These are phyloP conservation scores for Rotaria sp. DNA, from an alignment of 2,888 invertebrate species.

Conservation along the genomic window DNA sequence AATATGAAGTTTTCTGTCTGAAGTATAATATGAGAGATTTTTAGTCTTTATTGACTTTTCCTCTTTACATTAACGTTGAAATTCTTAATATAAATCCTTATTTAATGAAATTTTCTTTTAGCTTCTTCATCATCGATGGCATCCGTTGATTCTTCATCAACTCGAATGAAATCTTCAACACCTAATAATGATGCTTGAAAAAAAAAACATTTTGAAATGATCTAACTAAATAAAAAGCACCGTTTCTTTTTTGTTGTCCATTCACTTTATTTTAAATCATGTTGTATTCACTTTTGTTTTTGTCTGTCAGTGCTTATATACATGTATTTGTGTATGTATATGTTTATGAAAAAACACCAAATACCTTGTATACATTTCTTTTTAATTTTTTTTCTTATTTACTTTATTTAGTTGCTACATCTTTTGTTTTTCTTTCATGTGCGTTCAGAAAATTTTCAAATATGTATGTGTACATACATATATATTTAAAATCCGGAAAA, in stretches of 20 bases:
- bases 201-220: not conserved
- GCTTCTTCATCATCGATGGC: not conserved
- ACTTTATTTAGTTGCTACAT: not conserved
- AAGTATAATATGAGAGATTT: not conserved
- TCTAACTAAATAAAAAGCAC: not conserved
- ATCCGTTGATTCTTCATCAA: not conserved
- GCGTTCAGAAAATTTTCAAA: not conserved
- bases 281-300: not conserved
- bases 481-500: not conserved
- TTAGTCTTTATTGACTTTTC: too few relatives aligned
- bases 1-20: not conserved
- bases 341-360: not conserved
- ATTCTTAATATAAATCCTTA: too few relatives aligned
- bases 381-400: not conserved
- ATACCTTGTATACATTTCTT: not conserved
- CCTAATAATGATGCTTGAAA: not conserved
- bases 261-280: not conserved
- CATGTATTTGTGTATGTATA: constrained; percentile 10
- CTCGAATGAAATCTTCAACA: not conserved
- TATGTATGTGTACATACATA: not conserved
- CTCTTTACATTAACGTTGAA: too few relatives aligned
- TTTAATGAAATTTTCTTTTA: not conserved
- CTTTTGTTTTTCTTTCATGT: not conserved
- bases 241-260: not conserved
- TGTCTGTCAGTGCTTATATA: not conserved